These are phyloP conservation scores for Drosophila subsilvestris DNA, from an alignment of 2,888 invertebrate genomes.

Conservation along the genomic window DNA sequence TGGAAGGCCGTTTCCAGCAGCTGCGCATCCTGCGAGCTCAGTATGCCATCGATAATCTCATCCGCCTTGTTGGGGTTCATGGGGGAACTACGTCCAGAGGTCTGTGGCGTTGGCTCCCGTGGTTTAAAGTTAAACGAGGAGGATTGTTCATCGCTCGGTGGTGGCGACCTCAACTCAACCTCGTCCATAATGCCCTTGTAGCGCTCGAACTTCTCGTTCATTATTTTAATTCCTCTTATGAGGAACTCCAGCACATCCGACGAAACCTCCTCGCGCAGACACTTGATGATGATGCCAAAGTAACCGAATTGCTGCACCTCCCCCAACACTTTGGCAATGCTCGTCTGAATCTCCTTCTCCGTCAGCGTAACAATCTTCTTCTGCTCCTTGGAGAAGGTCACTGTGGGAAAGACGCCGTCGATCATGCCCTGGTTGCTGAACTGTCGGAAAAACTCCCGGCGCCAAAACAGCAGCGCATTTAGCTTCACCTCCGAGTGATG, in stretches of 20 bases:
- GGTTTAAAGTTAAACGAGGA: slow-evolving; percentile 9
- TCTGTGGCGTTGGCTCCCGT: slow-evolving; percentile 20
- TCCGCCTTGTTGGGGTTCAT: slow-evolving; percentile 56
- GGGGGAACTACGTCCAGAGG: not conserved
- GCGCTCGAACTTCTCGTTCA: slow-evolving; percentile 85
- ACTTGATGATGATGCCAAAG: slow-evolving; percentile 88
- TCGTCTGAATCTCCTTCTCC: slow-evolving; percentile 85
- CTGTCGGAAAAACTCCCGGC: slow-evolving; percentile 87
- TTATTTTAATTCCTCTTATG: slow-evolving; percentile 84
- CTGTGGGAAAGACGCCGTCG: slow-evolving; percentile 90
- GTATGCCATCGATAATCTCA: slow-evolving; percentile 76
- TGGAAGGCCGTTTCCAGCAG: slow-evolving; percentile 85
- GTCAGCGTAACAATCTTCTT: slow-evolving; percentile 91
- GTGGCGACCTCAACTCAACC: slow-evolving; percentile 44
- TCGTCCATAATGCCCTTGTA: slow-evolving; percentile 83
- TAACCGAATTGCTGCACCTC: slow-evolving; percentile 89
- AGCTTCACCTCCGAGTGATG: slow-evolving; percentile 93
- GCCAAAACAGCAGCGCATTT: slow-evolving; percentile 90
- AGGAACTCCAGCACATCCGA: slow-evolving; percentile 88
- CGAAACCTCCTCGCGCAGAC: slow-evolving; percentile 89
- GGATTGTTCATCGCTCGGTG: not conserved
- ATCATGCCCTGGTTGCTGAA: slow-evolving; percentile 92
- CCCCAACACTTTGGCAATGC: slow-evolving; percentile 88
- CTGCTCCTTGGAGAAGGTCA: slow-evolving; percentile 91
- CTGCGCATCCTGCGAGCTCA: slow-evolving; percentile 77